phyloP scores from a whole-genome alignment of 2,888 invertebrate species.

The Chrysolina oricalcia region DNA sequence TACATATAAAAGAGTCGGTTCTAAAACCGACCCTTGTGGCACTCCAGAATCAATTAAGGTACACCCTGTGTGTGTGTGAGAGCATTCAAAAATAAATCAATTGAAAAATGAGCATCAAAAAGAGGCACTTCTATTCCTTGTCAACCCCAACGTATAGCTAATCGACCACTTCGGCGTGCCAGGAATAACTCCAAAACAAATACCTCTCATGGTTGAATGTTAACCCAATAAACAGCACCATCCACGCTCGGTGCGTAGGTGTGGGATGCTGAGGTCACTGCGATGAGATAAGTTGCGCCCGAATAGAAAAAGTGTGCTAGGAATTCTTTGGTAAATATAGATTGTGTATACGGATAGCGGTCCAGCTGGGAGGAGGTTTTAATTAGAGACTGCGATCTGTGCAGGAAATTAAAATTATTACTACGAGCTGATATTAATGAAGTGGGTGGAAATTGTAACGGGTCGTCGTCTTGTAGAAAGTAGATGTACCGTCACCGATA shows the following conservation, averaged over 20 bases:
- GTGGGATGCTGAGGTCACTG: not conserved
- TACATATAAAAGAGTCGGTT: too few species aligned
- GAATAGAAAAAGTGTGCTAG: not conserved
- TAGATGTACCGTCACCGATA: not conserved
- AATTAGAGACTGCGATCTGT: not conserved
- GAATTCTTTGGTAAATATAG: slow-evolving; percentile 20
- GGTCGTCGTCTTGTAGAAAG: not conserved
- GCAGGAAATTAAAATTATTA: slow-evolving; percentile 6
- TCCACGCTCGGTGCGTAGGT: not conserved
- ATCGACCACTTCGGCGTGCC: not conserved
- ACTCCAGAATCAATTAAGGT: too few species aligned
- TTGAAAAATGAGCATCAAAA: too few species aligned
- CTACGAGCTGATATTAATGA: not conserved
- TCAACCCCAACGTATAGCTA: too few species aligned
- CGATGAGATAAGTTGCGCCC: not conserved
- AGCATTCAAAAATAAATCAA: too few species aligned
- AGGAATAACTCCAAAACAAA: not conserved
- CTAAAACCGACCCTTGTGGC: too few species aligned
- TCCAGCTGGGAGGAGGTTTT: slow-evolving; percentile 4
- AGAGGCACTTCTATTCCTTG: too few species aligned
- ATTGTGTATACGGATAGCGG: not conserved
- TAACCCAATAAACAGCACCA: slow-evolving; percentile 6
- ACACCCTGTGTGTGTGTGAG: too few species aligned
- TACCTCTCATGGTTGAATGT: slow-evolving; percentile 8
- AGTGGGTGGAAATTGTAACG: not conserved